Evolutionary conservation across 2,797 vertebrate genomes (phyloP).

Genomic region (Micropoecilia bifurca): DNA sequence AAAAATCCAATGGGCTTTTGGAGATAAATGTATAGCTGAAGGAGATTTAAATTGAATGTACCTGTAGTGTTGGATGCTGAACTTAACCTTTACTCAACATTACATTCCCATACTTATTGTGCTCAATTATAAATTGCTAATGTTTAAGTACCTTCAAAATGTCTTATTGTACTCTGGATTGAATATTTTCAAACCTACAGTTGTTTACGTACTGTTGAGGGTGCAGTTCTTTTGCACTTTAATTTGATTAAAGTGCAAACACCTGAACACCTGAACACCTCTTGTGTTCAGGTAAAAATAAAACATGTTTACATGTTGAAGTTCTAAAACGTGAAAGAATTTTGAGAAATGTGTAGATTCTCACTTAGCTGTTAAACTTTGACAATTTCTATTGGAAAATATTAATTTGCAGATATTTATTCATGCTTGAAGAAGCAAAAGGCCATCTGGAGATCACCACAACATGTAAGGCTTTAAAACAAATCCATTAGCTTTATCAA

Average conservation of each 20-base stretch:
- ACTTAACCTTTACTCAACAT: not conserved
- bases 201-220: not conserved
- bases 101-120: not conserved
- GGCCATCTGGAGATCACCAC: not conserved
- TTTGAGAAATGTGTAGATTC: not conserved
- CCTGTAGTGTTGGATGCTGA: not conserved
- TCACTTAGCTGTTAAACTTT: not conserved
- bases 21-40: not conserved
- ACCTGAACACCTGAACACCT: no score
- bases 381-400: not conserved
- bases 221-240: not conserved
- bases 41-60: not conserved
- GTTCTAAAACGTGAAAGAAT: not conserved
- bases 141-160: not conserved
- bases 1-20: not conserved
- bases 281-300: not conserved
- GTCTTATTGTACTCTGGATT: not conserved
- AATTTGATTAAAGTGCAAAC: no score
- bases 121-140: not conserved
- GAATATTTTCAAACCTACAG: not conserved
- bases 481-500: constrained; percentile 3
- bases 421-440: not conserved
- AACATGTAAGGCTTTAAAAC: constrained; percentile 2
- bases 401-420: not conserved
- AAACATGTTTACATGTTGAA: not conserved